Percentiles rank a stretch among this genome's conserved stretches.
Evolutionary conservation across 2,888 invertebrate genomes (phyloP).

Genomic region (Hartigia nigra): DNA sequence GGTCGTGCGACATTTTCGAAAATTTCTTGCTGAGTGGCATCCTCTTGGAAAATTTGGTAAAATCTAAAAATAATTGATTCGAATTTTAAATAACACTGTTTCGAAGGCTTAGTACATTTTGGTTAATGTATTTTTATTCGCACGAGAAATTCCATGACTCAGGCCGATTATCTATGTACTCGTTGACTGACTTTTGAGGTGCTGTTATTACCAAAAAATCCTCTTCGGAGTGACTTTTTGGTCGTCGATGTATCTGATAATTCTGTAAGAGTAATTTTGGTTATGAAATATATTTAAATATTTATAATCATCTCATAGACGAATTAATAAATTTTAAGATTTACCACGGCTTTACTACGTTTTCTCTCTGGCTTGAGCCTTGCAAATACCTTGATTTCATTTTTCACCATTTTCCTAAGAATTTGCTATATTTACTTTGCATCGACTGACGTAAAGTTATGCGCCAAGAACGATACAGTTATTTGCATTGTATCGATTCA

Average conservation of each 20-base stretch:
- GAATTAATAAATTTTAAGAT: neutral
- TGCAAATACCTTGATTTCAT: slow-evolving; percentile 65
- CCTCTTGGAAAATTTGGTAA: slow-evolving; percentile 65
- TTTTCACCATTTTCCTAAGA: slow-evolving; percentile 58
- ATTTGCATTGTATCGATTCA: neutral
- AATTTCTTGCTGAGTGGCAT: slow-evolving; percentile 61
- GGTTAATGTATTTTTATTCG: slow-evolving; percentile 16
- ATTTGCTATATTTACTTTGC: neutral
- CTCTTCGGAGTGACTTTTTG: slow-evolving; percentile 40
- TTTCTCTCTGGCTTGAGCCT: slow-evolving; percentile 56
- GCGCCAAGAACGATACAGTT: neutral
- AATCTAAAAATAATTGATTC: slow-evolving; percentile 58
- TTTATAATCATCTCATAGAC: neutral
- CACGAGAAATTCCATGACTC: slow-evolving; percentile 55
- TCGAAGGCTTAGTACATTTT: no score
- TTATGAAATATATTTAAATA: neutral
- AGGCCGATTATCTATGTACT: slow-evolving; percentile 51
- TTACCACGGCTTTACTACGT: slow-evolving; percentile 30
- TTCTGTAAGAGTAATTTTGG: slow-evolving; percentile 29
- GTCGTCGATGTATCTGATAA: slow-evolving; percentile 45
- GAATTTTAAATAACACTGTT: neutral
- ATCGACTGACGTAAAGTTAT: neutral
- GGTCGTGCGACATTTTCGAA: slow-evolving; percentile 68
- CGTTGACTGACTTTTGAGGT: slow-evolving; percentile 29
- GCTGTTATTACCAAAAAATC: slow-evolving; percentile 44